Conservation (phyloP, 2,113 vertebrate species). For the Mormyrus lacerda region DNA sequence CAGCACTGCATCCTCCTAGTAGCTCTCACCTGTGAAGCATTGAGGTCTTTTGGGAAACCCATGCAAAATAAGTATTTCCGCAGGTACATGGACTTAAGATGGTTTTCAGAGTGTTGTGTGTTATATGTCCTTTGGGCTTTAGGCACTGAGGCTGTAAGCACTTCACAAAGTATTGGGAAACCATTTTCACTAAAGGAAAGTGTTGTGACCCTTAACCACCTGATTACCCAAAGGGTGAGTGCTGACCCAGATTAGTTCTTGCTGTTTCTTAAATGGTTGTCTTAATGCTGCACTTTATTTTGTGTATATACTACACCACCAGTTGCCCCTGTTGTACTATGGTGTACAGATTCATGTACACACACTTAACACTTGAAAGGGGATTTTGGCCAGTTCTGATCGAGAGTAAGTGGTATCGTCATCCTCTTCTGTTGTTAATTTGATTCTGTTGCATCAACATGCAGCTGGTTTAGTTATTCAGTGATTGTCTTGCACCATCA, state of each 20-base stretch:
- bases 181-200: neutral
- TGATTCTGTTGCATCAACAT: neutral
- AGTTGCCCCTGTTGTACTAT: neutral
- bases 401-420: neutral
- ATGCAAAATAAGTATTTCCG: neutral
- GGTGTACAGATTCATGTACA: neutral
- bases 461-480: neutral
- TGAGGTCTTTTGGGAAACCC: neutral
- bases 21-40: neutral
- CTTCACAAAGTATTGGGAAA: neutral
- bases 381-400: neutral
- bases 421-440: neutral
- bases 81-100: neutral
- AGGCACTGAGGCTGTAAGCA: neutral
- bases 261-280: neutral
- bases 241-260: neutral
- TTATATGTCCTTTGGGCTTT: neutral
- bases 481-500: neutral
- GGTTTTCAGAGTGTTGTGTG: neutral
- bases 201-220: neutral
- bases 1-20: neutral
- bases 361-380: neutral
- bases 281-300: neutral
- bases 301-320: neutral
- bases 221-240: neutral